Conservation (phyloP, 2,888 invertebrate species). For the Trissolcus japonicus region DNA sequence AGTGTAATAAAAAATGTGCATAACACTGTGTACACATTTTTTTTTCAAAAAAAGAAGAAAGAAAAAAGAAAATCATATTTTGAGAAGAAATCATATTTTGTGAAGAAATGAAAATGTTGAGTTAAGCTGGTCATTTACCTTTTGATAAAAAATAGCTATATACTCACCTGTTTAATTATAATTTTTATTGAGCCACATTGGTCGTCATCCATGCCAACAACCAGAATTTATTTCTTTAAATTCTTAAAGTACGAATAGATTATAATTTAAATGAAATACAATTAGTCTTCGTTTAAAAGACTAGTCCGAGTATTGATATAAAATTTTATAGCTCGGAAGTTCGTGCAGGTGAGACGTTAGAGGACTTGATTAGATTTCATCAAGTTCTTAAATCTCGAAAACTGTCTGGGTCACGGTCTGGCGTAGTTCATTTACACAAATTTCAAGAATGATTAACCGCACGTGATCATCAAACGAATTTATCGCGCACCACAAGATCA, state of each 20-base stretch:
- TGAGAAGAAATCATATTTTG: too few species aligned
- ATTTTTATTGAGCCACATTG: constrained; percentile 13
- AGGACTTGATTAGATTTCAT: constrained; percentile 17
- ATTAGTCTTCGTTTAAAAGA: constrained; percentile 27
- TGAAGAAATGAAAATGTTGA: too few species aligned
- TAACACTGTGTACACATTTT: too few species aligned
- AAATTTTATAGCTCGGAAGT: constrained; percentile 21
- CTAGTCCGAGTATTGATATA: constrained; percentile 20
- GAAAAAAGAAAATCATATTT: too few species aligned
- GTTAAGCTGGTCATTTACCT: neutral
- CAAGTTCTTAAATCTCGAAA: constrained; percentile 24
- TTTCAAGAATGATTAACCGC: constrained; percentile 1
- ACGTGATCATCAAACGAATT: neutral
- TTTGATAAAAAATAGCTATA: neutral
- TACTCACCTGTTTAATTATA: constrained; percentile 28
- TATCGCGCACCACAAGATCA: neutral
- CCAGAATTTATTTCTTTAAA: neutral
- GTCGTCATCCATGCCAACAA: too few species aligned
- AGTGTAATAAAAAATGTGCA: too few species aligned
- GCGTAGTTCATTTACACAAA: constrained; percentile 20
- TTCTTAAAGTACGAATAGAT: too few species aligned
- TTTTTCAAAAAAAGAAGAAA: too few species aligned
- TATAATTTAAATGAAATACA: neutral
- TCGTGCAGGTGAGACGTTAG: constrained; percentile 39
- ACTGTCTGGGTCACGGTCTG: constrained; percentile 46